Evolutionary conservation across 92 coral and sea anemone species (phyloP).

Genomic region (Metridium senile): DNA sequence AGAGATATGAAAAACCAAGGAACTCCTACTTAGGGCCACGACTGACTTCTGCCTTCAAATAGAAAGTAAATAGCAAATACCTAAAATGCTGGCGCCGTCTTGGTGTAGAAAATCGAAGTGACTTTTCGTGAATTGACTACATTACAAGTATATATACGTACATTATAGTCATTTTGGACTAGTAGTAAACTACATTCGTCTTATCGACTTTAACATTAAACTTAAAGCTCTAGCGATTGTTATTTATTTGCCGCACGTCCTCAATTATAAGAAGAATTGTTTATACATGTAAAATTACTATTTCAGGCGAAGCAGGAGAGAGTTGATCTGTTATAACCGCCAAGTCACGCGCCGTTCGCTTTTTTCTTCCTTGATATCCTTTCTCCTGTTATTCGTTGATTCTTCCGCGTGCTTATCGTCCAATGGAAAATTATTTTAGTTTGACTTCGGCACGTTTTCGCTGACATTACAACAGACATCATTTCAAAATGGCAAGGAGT

Average conservation of each 20-base stretch:
- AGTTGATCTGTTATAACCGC: slow-evolving; percentile 36
- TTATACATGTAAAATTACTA: slow-evolving; percentile 77
- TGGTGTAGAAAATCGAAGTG: slow-evolving; percentile 7
- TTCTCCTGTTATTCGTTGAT: not conserved
- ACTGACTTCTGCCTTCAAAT: slow-evolving; percentile 41
- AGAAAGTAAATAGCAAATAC: slow-evolving; percentile 44
- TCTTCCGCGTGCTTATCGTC: not conserved
- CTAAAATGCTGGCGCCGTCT: slow-evolving; percentile 38
- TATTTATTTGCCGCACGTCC: slow-evolving; percentile 52
- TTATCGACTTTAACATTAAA: slow-evolving; percentile 24
- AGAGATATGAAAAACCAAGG: slow-evolving; percentile 31
- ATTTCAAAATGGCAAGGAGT: slow-evolving; percentile 22
- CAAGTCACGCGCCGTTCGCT: slow-evolving; percentile 41
- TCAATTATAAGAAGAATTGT: slow-evolving; percentile 72
- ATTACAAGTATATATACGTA: too few relatives aligned
- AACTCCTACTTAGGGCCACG: slow-evolving; percentile 40
- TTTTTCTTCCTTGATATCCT: slow-evolving; percentile 19
- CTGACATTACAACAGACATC: slow-evolving; percentile 23
- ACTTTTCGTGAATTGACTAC: not conserved
- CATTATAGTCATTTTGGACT: too few relatives aligned
- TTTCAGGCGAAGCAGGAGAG: slow-evolving; percentile 52
- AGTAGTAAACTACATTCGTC: slow-evolving; percentile 15
- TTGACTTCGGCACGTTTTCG: slow-evolving; percentile 2
- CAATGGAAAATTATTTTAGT: not conserved
- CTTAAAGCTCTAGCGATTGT: slow-evolving; percentile 32